phyloP scores from a whole-genome alignment of 2,888 invertebrate species.

The Schrankia costaestrigalis region DNA sequence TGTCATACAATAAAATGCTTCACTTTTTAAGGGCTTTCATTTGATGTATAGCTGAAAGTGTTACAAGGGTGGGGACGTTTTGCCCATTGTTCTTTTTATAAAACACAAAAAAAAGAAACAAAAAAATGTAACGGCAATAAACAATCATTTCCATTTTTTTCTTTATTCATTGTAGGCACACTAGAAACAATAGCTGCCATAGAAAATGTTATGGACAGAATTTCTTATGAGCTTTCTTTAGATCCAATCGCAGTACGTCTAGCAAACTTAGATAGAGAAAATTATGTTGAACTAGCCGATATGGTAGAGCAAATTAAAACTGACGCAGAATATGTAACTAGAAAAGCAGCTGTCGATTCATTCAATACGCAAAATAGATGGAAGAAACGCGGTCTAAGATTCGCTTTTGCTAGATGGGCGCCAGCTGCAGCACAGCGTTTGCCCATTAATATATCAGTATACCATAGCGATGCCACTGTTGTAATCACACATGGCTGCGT shows the following conservation, averaged over 20 bases:
- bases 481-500: slow-evolving; percentile 85
- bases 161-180: slow-evolving; percentile 47
- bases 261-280: slow-evolving; percentile 65
- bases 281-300: slow-evolving; percentile 42
- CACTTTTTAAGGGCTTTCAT: no score
- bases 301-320: slow-evolving; percentile 74
- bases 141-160: background rate
- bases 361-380: slow-evolving; percentile 85
- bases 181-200: slow-evolving; percentile 62
- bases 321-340: slow-evolving; percentile 71
- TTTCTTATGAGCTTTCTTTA: slow-evolving; percentile 71
- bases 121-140: background rate
- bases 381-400: slow-evolving; percentile 84
- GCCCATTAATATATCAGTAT: slow-evolving; percentile 27
- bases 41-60: no score
- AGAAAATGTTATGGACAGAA: slow-evolving; percentile 80
- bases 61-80: no score
- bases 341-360: slow-evolving; percentile 66
- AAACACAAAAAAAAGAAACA: background rate
- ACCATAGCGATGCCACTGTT: slow-evolving; percentile 83
- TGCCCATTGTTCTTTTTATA: no score
- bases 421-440: slow-evolving; percentile 10
- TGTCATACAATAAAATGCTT: no score
- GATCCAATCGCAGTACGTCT: slow-evolving; percentile 80
- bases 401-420: slow-evolving; percentile 82